These are phyloP conservation scores for Callorhinus ursinus DNA, from an alignment of 2,113 vertebrate genomes.

Conservation along the genomic window DNA sequence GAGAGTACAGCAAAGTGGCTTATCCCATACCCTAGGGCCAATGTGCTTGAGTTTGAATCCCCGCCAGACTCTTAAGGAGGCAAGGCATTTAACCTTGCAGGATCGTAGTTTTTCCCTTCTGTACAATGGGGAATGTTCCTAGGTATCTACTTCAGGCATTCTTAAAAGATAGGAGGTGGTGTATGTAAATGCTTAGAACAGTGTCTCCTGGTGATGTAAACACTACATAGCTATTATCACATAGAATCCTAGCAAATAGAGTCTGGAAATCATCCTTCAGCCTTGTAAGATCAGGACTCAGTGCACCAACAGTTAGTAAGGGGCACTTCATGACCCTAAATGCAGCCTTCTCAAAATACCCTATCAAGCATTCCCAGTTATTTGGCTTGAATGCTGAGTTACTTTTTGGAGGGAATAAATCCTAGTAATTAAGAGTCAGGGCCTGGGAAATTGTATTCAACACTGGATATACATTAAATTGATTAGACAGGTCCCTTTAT, in stretches of 20 bases:
- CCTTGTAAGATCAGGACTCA: background rate
- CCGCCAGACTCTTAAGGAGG: background rate
- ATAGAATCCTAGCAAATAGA: background rate
- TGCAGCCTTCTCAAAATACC: background rate
- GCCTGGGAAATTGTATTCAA: background rate
- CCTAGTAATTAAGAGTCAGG: background rate
- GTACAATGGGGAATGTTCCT: background rate
- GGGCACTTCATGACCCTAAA: background rate
- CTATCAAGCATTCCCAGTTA: background rate
- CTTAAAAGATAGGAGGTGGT: background rate
- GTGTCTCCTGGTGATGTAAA: background rate
- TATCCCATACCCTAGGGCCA: no score
- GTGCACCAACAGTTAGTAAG: background rate
- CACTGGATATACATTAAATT: background rate
- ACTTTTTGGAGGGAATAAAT: background rate
- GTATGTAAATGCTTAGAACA: background rate
- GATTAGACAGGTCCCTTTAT: background rate
- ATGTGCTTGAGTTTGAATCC: background rate
- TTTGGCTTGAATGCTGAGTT: background rate
- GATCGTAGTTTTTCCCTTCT: background rate
- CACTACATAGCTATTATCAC: background rate
- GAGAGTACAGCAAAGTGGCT: background rate
- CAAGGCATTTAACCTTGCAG: background rate
- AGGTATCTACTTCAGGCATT: background rate
- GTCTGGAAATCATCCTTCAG: background rate